phyloP scores from a whole-genome alignment of 2,113 vertebrate genomes.

The Anhinga rufa region DNA sequence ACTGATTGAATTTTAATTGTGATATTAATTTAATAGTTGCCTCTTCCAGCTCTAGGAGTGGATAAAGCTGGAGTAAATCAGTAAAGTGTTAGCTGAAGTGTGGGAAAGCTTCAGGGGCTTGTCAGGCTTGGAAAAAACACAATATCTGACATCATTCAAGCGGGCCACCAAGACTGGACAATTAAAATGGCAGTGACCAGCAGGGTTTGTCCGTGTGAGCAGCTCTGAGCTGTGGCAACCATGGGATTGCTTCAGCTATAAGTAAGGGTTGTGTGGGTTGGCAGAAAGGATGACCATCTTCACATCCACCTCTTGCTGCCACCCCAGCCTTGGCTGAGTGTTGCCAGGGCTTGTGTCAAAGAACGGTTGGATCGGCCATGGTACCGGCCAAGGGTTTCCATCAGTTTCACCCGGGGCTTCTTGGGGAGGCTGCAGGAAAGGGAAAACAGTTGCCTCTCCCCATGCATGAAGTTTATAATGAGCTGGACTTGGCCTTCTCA shows the following conservation, averaged over 20 bases:
- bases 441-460: background rate
- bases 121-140: background rate
- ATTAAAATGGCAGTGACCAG: background rate
- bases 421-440: background rate
- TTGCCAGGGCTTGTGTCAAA: background rate
- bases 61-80: background rate
- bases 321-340: background rate
- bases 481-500: background rate
- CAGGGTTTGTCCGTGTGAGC: background rate
- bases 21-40: background rate
- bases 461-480: background rate
- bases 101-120: background rate
- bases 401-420: background rate
- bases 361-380: too few species aligned
- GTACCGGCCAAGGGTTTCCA: background rate
- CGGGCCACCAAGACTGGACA: rapidly evolving
- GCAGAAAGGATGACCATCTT: background rate
- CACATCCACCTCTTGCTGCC: background rate
- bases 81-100: background rate
- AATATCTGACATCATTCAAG: background rate
- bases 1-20: background rate
- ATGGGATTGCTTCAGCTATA: background rate
- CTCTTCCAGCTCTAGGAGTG: background rate
- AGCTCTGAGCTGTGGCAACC: background rate
- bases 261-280: too few species aligned